Evolutionary conservation across 2,113 vertebrate species (phyloP), one percentile per base, ranked within the genome.

Genomic region (Lasiurus cinereus): DNA sequence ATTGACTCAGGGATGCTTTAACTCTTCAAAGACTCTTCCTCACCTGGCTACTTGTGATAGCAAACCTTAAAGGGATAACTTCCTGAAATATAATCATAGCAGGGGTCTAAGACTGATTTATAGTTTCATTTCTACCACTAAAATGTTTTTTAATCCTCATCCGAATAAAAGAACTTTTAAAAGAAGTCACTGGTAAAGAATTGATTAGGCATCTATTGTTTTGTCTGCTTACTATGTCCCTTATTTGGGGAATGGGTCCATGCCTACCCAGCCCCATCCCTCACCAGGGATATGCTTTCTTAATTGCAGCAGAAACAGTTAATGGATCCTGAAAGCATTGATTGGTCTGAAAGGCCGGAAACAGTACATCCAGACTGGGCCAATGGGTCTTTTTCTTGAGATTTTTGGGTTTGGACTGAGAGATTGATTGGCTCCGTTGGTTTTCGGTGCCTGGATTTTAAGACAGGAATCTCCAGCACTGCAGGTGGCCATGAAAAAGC

Each of bases 221-320:
- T 82, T 11, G 50, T 84, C 33, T 39, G 33, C 29, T 36, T 77
- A 14, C 10, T 43, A 24, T 6, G 14, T 56, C 24, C 15, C 33
- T 84, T 78, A 62, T 62, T 74, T 33, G 21, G 2, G 6, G 15
- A 52, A 39, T 3, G 6, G 73, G 27, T 54, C 18, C 5, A 19
- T 5, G 1, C 3, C 3, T 3, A 1, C 33, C 27, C 19, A 16
- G 12, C 22, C 21, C n/a, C 33, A 66, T 8, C 14, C 0, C 62
- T 39, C n/a, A 48, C 21, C 54, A 74, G 64, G 5, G 16, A 59
- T 56, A 14, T 6, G 5, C 84, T 93, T 48, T 93, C 31, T 86
- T 36, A 31, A 39, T 69, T 78, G 48, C 36, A 79, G 33, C 19
- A 59, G 21, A 46, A 84, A 33, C 19, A 80, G 22, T 72, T 54